Evolutionary conservation across 2,888 invertebrate genomes (phyloP).

Genomic region (Herminia tarsipennalis): DNA sequence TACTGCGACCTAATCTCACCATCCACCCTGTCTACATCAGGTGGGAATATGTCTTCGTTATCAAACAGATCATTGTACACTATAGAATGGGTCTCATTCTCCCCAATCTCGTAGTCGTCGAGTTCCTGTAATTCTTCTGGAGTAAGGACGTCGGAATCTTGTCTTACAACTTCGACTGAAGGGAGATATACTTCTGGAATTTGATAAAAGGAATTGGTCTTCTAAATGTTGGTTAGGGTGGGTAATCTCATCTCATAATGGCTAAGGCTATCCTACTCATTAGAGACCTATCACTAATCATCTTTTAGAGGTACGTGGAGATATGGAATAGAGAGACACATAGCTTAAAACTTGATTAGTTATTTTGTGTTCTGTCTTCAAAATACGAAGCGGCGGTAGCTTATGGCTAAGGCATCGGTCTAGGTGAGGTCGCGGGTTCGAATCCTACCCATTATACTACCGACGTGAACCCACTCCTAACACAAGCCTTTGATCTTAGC

Average conservation of each 20-base stretch:
- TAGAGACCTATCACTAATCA: slow-evolving; percentile 98
- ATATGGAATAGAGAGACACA: too few relatives aligned
- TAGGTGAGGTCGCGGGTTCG: too few relatives aligned
- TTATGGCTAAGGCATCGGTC: too few relatives aligned
- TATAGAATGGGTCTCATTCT: slow-evolving; percentile 12
- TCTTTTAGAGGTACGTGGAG: slow-evolving; percentile 93
- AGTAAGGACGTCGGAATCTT: not conserved
- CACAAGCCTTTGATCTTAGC: too few relatives aligned
- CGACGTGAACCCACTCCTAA: too few relatives aligned
- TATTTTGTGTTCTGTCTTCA: too few relatives aligned
- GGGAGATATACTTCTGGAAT: not conserved
- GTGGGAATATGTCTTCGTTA: slow-evolving; percentile 22
- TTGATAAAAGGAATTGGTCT: not conserved
- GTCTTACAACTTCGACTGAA: not conserved
- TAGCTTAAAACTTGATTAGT: too few relatives aligned
- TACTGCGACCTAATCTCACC: slow-evolving; percentile 24
- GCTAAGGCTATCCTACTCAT: too few relatives aligned
- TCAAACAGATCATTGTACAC: slow-evolving; percentile 24
- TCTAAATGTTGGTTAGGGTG: too few relatives aligned
- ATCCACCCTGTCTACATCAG: slow-evolving; percentile 23
- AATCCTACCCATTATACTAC: too few relatives aligned
- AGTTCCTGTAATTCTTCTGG: not conserved
- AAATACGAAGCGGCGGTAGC: too few relatives aligned
- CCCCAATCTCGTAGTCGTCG: slow-evolving; percentile 9
- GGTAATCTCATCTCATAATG: too few relatives aligned